A percentile compares a stretch with the other conserved stretches of the same genome.
Conservation (phyloP, 2,888 invertebrate genomes). For the Cybosia mesomella region DNA sequence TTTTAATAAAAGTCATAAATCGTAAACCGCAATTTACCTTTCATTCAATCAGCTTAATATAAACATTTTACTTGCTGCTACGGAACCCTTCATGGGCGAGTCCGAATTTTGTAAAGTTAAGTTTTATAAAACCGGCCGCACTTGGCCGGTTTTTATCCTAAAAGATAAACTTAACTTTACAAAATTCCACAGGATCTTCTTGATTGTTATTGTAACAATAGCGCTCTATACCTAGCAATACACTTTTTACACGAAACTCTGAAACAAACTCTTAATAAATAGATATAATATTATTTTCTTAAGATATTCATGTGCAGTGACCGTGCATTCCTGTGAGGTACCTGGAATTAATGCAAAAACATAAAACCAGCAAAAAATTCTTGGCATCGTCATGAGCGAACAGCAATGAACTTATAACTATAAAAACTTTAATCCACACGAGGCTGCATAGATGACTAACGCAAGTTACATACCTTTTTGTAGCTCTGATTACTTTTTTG, state of each 20-base stretch:
- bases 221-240: not conserved
- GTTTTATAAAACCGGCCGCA: too few relatives aligned
- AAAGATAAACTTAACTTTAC: not conserved
- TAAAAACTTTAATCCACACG: not conserved
- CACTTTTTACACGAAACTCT: not conserved
- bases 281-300: slow-evolving; percentile 2
- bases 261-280: not conserved
- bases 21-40: too few relatives aligned
- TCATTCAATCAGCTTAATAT: too few relatives aligned
- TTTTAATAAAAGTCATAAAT: too few relatives aligned
- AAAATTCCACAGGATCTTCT: not conserved
- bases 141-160: too few relatives aligned
- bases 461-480: too few relatives aligned
- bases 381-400: not conserved
- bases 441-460: too few relatives aligned
- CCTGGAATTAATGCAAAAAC: not conserved
- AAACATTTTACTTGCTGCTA: too few relatives aligned
- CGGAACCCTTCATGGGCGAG: too few relatives aligned
- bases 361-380: not conserved
- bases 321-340: slow-evolving; percentile 11
- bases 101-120: too few relatives aligned
- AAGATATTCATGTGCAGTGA: slow-evolving; percentile 9
- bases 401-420: not conserved
- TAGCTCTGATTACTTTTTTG: too few relatives aligned
- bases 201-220: not conserved